Percentiles rank a stretch among this genome's conserved stretches.
These are phyloP conservation scores for Drosophila tripunctata DNA, from an alignment of 2,888 invertebrate genomes.

Conservation along the genomic window DNA sequence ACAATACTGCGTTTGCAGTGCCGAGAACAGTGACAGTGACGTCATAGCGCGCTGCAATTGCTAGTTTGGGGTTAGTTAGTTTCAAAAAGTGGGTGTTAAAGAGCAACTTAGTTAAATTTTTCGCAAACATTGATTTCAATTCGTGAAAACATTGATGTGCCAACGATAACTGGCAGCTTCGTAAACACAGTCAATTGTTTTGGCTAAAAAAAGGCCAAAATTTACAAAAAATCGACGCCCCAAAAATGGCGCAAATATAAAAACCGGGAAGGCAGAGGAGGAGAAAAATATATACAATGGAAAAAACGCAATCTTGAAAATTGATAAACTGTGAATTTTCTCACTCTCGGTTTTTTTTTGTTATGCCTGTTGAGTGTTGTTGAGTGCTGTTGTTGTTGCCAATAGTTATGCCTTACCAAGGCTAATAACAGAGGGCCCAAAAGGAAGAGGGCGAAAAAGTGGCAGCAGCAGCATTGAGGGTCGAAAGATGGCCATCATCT, in stretches of 20 bases:
- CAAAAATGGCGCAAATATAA: constrained; percentile 43
- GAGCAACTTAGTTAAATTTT: too few species aligned
- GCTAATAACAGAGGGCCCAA: constrained; percentile 58
- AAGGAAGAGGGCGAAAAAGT: neutral
- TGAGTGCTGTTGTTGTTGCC: neutral
- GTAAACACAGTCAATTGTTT: too few species aligned
- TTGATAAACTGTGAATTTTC: constrained; percentile 81
- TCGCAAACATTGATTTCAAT: too few species aligned
- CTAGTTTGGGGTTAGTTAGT: too few species aligned
- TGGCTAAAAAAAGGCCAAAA: constrained; percentile 5
- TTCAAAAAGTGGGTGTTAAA: too few species aligned
- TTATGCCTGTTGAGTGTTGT: constrained; percentile 37
- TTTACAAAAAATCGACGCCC: too few species aligned
- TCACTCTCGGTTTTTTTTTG: constrained; percentile 74
- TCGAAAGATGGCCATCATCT: constrained; percentile 72
- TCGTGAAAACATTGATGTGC: neutral
- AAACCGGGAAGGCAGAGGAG: constrained; percentile 7
- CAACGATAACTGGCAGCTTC: too few species aligned
- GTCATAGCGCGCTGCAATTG: too few species aligned
- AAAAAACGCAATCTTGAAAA: constrained; percentile 74
- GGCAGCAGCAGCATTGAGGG: constrained; percentile 36
- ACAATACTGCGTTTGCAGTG: too few species aligned
- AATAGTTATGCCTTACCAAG: constrained; percentile 5
- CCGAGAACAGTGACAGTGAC: too few species aligned
- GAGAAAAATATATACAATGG: constrained; percentile 43